Evolutionary conservation across 1,140 invertebrate genomes (phyloP), one percentile per base, ranked within the genome.

Genomic region (Stenopsyche tienmushanensis): DNA sequence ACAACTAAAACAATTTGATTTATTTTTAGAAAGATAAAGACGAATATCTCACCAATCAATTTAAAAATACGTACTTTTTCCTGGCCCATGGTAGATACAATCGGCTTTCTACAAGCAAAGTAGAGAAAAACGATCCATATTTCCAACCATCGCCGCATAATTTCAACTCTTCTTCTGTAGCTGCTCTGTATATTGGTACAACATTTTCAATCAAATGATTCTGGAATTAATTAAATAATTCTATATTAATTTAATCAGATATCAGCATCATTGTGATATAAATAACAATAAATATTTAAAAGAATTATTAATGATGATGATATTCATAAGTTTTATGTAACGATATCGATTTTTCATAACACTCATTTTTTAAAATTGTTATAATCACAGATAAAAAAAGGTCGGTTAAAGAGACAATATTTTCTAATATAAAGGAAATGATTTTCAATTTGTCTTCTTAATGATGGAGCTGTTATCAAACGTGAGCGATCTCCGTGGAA

Each of bases 121-220:
- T 94, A 21, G 85, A 86, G 66, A 87, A 92, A 74, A 85, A 93
- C 0, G 87, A 86, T 9, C 93, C 93, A 71, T 90, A 92, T 75
- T 92, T 92, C 87, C 89, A 93, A 39, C 83, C 79, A 10, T 85
- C 86, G 1, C 86, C 85, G 67, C 88, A 88, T 1, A 90, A 67
- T 70, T 83, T 80, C 7, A 93, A 75, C 78, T 94, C 91, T 29
- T 90, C 85, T 24, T 84, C 80, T 9, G 85, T 88, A 1, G 86
- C 85, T 41, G 76, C 64, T 66, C 91, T 83, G 71, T 92, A 94
- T 57, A 89, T 76, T 10, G 91, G 90, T 29, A 93, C 80, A 21
- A 93, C 67, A 25, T 85, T 77, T 80, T 93, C 87, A 57, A 94
- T 84, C 67, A 88, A 84, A 67, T 85, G 81, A 77, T 92, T 94